phyloP scores from a whole-genome alignment of 2,888 invertebrate genomes.

The Machimus atricapillus region DNA sequence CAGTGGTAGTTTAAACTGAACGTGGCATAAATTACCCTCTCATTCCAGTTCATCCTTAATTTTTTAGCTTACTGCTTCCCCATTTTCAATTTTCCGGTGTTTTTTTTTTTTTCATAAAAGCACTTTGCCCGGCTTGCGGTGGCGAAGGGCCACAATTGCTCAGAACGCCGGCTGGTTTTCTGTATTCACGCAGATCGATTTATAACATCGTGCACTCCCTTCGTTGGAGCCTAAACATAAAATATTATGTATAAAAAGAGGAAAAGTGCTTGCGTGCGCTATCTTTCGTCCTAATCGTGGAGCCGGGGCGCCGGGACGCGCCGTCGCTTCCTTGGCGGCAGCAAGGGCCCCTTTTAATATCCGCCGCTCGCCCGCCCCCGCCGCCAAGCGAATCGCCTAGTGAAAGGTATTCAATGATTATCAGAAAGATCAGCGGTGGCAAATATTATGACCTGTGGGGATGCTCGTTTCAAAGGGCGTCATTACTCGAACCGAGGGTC shows the following conservation, averaged over 20 bases:
- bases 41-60: background rate
- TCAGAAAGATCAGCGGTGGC: background rate
- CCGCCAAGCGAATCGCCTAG: background rate
- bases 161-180: background rate
- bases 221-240: background rate
- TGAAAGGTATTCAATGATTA: slow-evolving; percentile 28
- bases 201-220: background rate
- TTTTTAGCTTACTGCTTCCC: background rate
- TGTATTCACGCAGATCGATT: slow-evolving; percentile 7
- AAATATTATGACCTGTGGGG: slow-evolving; percentile 27
- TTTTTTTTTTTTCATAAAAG: background rate
- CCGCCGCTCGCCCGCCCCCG: background rate
- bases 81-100: slow-evolving; percentile 8
- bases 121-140: background rate
- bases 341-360: background rate
- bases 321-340: background rate
- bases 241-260: background rate
- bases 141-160: background rate
- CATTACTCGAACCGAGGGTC: background rate
- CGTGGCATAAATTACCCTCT: background rate
- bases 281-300: slow-evolving; percentile 22
- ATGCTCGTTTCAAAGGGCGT: slow-evolving; percentile 9
- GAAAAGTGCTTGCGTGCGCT: slow-evolving; percentile 24
- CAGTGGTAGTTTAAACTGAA: background rate
- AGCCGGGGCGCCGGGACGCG: background rate